Conservation (phyloP, 2,797 vertebrate genomes). For the Siniperca undulata region DNA sequence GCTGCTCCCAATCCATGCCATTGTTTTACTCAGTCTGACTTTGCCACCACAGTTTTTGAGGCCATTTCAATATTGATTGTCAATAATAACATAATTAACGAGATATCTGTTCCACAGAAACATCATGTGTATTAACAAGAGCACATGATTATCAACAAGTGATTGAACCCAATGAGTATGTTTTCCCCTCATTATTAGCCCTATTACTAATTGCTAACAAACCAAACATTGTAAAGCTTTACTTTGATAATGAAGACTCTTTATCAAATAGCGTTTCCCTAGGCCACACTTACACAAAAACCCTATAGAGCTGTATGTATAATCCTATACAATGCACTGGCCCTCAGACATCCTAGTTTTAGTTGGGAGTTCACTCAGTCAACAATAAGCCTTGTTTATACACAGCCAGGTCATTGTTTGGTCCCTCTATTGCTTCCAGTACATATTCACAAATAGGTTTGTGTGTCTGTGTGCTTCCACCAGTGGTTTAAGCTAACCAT, state of each 20-base stretch:
- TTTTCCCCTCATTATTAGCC: background rate
- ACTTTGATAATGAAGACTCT: constrained; percentile 14
- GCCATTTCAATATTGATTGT: constrained; percentile 15
- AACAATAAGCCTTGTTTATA: constrained; percentile 42
- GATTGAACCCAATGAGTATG: constrained; percentile 7
- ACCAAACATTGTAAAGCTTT: constrained; percentile 26
- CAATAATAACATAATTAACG: background rate
- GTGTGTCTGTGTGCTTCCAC: constrained; percentile 62
- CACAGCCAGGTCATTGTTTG: constrained; percentile 57
- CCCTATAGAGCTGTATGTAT: constrained; percentile 4
- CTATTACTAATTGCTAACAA: constrained; percentile 18
- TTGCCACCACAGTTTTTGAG: constrained; percentile 3
- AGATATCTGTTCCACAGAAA: background rate
- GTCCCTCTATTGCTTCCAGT: constrained; percentile 39
- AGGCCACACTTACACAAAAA: constrained; percentile 8
- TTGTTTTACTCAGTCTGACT: constrained; percentile 8
- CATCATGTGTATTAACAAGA: constrained; percentile 8
- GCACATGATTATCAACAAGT: constrained; percentile 38
- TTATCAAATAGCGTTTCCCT: background rate
- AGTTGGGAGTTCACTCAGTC: constrained; percentile 45
- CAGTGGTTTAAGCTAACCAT: constrained; percentile 65
- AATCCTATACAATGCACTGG: background rate
- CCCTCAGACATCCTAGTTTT: constrained; percentile 34
- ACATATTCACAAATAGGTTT: constrained; percentile 64
- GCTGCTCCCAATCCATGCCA: background rate